Evolutionary conservation across 2,113 vertebrate species (phyloP).

Genomic region (Piaya cayana): DNA sequence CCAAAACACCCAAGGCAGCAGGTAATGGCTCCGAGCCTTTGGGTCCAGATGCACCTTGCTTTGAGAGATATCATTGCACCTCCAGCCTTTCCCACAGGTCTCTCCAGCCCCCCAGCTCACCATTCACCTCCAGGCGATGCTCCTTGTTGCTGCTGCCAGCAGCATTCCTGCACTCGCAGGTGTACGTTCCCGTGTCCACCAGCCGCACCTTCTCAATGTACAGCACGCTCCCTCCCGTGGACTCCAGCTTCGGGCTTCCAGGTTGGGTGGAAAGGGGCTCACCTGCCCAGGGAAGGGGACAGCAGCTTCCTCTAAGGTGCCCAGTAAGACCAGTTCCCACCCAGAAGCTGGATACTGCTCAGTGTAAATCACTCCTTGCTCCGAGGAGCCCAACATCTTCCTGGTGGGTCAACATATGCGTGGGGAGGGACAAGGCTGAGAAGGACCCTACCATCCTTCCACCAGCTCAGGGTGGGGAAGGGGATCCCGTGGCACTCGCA

Average conservation of each 20-base stretch:
- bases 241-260: not conserved
- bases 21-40: not conserved
- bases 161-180: slow-evolving; percentile 67
- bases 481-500: slow-evolving; percentile 87
- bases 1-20: not conserved
- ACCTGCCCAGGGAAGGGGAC: slow-evolving; percentile 18
- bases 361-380: not conserved
- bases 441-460: slow-evolving; percentile 81
- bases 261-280: slow-evolving; percentile 14
- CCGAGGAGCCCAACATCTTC: not conserved
- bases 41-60: not conserved
- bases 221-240: slow-evolving; percentile 47
- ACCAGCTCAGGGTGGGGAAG: slow-evolving; percentile 86
- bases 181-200: slow-evolving; percentile 64
- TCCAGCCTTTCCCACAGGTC: too few relatives aligned
- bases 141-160: slow-evolving; percentile 67
- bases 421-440: not conserved
- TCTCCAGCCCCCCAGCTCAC: slow-evolving; percentile 9
- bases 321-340: not conserved
- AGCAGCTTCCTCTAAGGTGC: not conserved
- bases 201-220: slow-evolving; percentile 48
- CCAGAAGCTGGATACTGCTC: not conserved
- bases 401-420: too few relatives aligned
- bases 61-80: fast-evolving
- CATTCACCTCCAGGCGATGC: slow-evolving; percentile 67